Conservation (phyloP, 2,888 invertebrate genomes). For the Leucophenga montana region DNA sequence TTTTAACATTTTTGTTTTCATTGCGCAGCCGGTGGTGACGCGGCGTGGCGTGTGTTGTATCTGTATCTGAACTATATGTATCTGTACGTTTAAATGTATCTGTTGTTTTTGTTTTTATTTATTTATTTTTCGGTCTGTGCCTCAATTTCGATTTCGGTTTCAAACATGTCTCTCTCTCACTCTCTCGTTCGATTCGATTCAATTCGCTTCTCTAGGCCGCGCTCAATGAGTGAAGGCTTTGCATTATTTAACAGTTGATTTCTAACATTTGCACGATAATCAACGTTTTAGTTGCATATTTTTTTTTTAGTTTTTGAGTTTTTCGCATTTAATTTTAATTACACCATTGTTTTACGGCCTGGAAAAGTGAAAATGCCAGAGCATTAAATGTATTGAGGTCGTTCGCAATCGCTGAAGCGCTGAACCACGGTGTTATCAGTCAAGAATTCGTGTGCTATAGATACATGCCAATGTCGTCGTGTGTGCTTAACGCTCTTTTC, state of each 20-base stretch:
- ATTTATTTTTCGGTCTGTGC: not conserved
- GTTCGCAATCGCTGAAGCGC: not conserved
- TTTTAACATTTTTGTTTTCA: not conserved
- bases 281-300: conserved; percentile 13
- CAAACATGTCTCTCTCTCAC: not conserved
- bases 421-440: conserved; percentile 13
- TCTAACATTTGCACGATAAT: conserved; percentile 45
- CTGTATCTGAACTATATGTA: not conserved
- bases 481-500: too few relatives aligned
- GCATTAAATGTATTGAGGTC: not conserved
- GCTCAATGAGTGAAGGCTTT: conserved; percentile 50
- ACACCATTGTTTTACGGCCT: conserved; percentile 2
- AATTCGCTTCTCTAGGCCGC: conserved; percentile 35
- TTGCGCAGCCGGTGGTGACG: not conserved
- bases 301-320: not conserved
- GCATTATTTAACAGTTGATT: conserved; percentile 55
- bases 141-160: conserved; percentile 9
- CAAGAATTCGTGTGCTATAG: too few relatives aligned
- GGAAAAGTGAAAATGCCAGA: conserved; percentile 13
- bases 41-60: not conserved
- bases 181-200: not conserved
- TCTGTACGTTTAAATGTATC: too few relatives aligned
- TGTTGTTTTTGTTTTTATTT: too few relatives aligned
- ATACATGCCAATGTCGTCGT: not conserved
- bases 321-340: conserved; percentile 1